Base-by-base conservation (phyloP, 2,888 invertebrate genomes). In the Bibio marci region DNA sequence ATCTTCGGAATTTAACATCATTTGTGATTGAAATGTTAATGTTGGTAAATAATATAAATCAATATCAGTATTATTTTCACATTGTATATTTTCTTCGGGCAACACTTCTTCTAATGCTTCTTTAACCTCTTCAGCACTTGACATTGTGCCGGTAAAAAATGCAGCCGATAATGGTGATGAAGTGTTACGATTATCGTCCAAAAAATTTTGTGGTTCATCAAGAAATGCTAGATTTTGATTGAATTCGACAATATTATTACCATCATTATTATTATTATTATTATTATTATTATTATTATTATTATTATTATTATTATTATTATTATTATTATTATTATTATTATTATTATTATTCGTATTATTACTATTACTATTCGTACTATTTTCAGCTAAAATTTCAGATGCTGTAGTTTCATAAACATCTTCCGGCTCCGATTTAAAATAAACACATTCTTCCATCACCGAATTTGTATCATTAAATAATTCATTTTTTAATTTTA, bases 1-100 rank as follows among this genome's bases (percentile, higher is more conserved):
- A 56, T 86, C 86, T 51, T 86, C 86, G 0, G 85, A 85, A 54
- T 86, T 86, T 11, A 85, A 76, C 80, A 86, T 80, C 70, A 86
- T 86, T 51, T 83, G 79, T 4, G 78, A 79, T 46, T 83, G 78
- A 8, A 81, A 63, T 1, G 71, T 68, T n/a, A 61, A 37, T 0
- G 57, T 59, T 0, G 62, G 63, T 34, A 62, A 47, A 39, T 62
- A 62, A 43, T 62, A 62, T 33, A 62, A 49, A 49, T 62, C 62
- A 30, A 63, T 60, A 8, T 61, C 52, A 17, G 69, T 63, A 36
- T 52, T 47, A 39, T 61, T 50, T 45, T 67, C 64, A 47, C 73
- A 69, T 22, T 64, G 63, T 30, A 72, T 69, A 47, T 73, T 77
- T 59, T 81, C 82, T 47, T 79, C 81, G 4, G 86, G 85, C 38